Base-by-base conservation (phyloP, 2,888 invertebrate species). In the Drosophila aldrichi region DNA sequence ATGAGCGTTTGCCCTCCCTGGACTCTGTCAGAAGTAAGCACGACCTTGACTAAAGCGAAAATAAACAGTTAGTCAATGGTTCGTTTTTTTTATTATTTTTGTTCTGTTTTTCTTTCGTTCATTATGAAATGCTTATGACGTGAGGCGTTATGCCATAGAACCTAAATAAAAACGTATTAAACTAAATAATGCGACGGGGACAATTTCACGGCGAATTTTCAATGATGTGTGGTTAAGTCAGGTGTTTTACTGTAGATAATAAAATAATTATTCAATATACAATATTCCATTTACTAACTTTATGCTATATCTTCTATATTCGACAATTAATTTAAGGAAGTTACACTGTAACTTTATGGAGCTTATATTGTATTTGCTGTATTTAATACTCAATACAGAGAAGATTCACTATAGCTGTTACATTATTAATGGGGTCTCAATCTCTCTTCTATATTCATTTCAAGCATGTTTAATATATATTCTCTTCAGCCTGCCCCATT, bases 1-100 rank as follows among this genome's bases (percentile, higher is more conserved):
- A n/a, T 18, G 29, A 29, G 48, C 29, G 4, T 48, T 29, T 48
- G 48, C 29, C 48, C 48, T n/a, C 10, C 48, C 48, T 48, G 29
- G 29, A 48, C 48, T 29, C 48, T n/a, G 29, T 3, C 29, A 29
- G 48, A 29, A 48, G n/a, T 29, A 18, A 10, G 29, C 29, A 5
- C 48, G 48, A 48, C n/a, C 29, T 48, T 48, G 29, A 32, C 48
- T 48, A 18, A 18, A 3, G n/a, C 48, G 16, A 25, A 25, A 16
- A 25, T 16, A n/a, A 4, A n/a, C 29, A 48, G 18, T 48, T 48
- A 29, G n/a, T 25, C 44, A 44, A 25, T 16, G 44, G 3, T 29
- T 10, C n/a, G 14, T 12, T 20, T 20, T 5, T 2, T 43, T 12
- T 9, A n/a, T n/a, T n/a, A n/a, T n/a, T n/a, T n/a, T 25, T 25